These are phyloP conservation scores for Mamestra configurata DNA, from an alignment of 1,140 invertebrate species.

Conservation along the genomic window DNA sequence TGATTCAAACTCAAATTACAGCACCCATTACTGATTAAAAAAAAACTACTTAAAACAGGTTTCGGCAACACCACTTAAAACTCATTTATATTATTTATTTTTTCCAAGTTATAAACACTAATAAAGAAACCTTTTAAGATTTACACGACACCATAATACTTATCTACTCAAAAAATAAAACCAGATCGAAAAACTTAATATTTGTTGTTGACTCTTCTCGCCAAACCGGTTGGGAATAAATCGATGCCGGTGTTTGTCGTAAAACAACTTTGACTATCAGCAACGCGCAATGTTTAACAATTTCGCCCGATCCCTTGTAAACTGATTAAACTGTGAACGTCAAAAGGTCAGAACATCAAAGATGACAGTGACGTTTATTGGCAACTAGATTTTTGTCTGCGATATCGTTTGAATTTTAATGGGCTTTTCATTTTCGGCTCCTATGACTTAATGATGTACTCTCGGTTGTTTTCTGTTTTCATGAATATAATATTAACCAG, in stretches of 20 bases:
- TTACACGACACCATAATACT: too few species aligned
- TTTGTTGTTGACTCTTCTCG: neutral
- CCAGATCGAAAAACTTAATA: neutral
- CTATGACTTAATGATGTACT: too few species aligned
- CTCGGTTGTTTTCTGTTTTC: too few species aligned
- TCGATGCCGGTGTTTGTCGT: conserved; percentile 18
- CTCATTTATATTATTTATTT: too few species aligned
- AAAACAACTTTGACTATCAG: conserved; percentile 43
- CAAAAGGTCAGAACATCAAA: conserved; percentile 5
- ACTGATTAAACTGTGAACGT: conserved; percentile 36
- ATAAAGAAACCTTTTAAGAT: too few species aligned
- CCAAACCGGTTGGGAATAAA: conserved; percentile 10
- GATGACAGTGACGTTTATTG: conserved; percentile 2
- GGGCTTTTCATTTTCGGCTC: too few species aligned
- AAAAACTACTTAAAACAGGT: too few species aligned
- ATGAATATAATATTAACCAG: too few species aligned
- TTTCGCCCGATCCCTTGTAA: conserved; percentile 13
- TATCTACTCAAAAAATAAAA: neutral
- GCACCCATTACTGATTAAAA: too few species aligned
- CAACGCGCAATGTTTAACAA: conserved; percentile 42
- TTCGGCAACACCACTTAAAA: too few species aligned
- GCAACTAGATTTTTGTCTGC: neutral
- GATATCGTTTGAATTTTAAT: neutral
- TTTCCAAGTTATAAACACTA: too few species aligned
- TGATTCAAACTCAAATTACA: too few species aligned